Evolutionary conservation across 2,113 vertebrate species (phyloP).

Genomic region (Athene cunicularia): DNA sequence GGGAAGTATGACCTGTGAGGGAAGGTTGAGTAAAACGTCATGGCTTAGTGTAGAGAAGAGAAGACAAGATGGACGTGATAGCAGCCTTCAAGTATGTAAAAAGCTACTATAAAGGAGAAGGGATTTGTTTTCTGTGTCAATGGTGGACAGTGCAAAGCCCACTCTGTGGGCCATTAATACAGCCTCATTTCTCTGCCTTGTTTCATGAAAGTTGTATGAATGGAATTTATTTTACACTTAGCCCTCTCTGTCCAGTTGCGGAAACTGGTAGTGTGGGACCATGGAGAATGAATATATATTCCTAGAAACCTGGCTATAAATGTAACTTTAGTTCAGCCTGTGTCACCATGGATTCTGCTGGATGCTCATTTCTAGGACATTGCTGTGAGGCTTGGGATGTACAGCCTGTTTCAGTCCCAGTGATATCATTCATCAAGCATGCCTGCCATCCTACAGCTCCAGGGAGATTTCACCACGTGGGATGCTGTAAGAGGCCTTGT

Average conservation of each 20-base stretch:
- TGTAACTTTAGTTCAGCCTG: neutral
- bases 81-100: neutral
- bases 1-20: neutral
- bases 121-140: fast-evolving
- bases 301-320: neutral
- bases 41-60: neutral
- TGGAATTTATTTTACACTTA: neutral
- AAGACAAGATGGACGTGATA: too few species aligned
- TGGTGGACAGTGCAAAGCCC: neutral
- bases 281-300: neutral
- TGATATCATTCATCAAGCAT: neutral
- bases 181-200: neutral
- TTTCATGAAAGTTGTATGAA: neutral
- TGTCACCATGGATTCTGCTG: neutral
- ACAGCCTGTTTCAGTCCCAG: neutral
- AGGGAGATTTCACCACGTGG: neutral
- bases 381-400: neutral
- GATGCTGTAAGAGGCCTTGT: neutral
- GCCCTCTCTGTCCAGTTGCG: neutral
- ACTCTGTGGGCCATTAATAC: neutral
- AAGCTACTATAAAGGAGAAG: neutral
- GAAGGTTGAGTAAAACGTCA: neutral
- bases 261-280: neutral
- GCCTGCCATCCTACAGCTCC: neutral
- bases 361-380: neutral